Conservation (phyloP, 2,888 invertebrate species). For the Amphimallon solstitiale region DNA sequence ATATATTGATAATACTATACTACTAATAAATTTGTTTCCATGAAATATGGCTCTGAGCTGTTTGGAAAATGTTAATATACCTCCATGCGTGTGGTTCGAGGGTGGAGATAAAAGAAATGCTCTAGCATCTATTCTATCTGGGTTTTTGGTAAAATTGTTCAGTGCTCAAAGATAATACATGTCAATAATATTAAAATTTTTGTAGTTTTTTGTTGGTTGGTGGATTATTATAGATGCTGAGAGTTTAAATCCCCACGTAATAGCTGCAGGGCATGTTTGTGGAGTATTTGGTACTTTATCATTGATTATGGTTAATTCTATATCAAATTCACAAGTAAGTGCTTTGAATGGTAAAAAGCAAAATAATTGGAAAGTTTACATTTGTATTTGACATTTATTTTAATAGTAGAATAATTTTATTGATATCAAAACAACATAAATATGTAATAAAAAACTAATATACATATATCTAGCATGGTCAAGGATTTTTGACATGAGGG, state of each 20-base stretch:
- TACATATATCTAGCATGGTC: too few species aligned
- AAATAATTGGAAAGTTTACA: too few species aligned
- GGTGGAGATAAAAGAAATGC: conserved; percentile 87
- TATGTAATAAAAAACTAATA: too few species aligned
- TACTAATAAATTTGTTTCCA: too few species aligned
- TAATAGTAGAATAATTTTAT: too few species aligned
- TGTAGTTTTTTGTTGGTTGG: conserved; percentile 95
- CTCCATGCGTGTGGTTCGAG: conserved; percentile 86
- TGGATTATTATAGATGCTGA: conserved; percentile 98
- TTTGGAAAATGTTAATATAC: conserved; percentile 79
- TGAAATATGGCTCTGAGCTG: conserved; percentile 21
- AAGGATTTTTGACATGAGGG: too few species aligned
- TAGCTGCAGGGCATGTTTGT: conserved; percentile 87
- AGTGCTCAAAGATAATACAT: neutral
- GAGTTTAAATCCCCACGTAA: conserved; percentile 76
- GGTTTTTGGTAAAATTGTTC: conserved; percentile 77
- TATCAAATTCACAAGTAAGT: conserved; percentile 88
- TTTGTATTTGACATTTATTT: too few species aligned
- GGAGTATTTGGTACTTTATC: conserved; percentile 95
- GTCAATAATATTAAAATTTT: conserved; percentile 46
- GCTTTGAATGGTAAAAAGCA: neutral
- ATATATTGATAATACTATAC: neutral
- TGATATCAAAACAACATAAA: too few species aligned
- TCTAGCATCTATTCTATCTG: conserved; percentile 85
- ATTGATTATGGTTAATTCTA: conserved; percentile 96